Base-by-base conservation (phyloP, 64 coral and sea anemone species). In the Orbicella faveolata region DNA sequence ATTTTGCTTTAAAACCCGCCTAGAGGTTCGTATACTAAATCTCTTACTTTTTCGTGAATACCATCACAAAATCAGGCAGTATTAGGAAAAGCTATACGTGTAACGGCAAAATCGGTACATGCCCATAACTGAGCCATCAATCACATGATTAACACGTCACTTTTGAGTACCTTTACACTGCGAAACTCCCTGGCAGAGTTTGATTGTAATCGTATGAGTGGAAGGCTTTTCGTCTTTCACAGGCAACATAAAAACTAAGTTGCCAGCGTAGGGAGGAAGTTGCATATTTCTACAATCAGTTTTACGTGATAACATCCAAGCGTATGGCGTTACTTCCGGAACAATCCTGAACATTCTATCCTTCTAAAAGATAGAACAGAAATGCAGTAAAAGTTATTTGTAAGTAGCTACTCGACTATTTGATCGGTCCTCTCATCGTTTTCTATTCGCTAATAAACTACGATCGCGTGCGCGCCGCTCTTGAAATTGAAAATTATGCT, bases 341-440 rank as follows among this genome's bases (percentile, higher is more conserved):
- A 73, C 78, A 55, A 90, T 83, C 17, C 52, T 73, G 54, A 81
- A 90, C 64, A 54, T 36, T 52, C 89, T 44, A 74, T 90, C 79
- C 35, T 52, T 34, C 89, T 90, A 12, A 21, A 39, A 13, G 35
- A 65, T 1, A 5, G 19, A 51, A 52, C 39, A 53, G 19, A 78
- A 21, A 48, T 1, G 17, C 23, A 23, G 9, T 23, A 2, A 21
- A 8, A 2, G 74, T 18, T 35, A 12, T 36, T 35, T 0, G 17
- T 19, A 44, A 16, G 36, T 14, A 26, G 5, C 23, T 33, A 80
- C 48, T 11, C 7, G 17, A 5, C 17, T 23, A 52, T 23, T 8
- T 21, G 20, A 55, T 52, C 21, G 5, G 3, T 52, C 9, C 44
- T 63, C 19, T 63, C 8, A 13, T 63, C 19, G 4, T 66, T 21